Base-by-base conservation (phyloP, 1,140 invertebrate genomes). In the Tachypleus tridentatus region DNA sequence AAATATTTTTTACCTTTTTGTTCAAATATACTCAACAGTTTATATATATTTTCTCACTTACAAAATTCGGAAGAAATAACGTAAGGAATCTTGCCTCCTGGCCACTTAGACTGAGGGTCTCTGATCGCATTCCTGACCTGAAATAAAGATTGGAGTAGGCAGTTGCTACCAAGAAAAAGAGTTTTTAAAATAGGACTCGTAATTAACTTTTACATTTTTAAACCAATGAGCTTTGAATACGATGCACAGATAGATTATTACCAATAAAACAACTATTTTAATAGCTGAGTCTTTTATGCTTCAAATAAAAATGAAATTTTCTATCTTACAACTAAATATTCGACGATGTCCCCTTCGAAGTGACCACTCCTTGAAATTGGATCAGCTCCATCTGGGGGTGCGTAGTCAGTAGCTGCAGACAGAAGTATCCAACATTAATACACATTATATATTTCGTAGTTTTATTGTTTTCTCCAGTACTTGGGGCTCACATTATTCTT, bases 71-170 rank as follows among this genome's bases (percentile, higher is more conserved):
- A 62, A 5, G 75, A 72, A 57, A 79, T 77, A 9, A 75, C 69
- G 63, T 77, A 79, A n/a, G 78, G 78, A 56, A 79, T 70, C 6
- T 71, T 67, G 54, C 74, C 76, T 11, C 67, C 67, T 4, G 72
- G 69, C 77, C 77, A 78, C 9, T 71, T 71, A n/a, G 71, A 64
- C 6, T 59, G 61, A 11, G 62, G 66, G 56, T 70, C 64, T 8
- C 66, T 64, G 7, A 76, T 72, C 9, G 75, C 75, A 66, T 77
- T 77, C 50, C 72, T 61, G 8, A 53, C 64, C 66, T 67, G 9
- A 50, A 48, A 48, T 49, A 50, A 49, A 60, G 47, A 58, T 6
- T 1, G 10, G 10, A 58, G 47, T 8, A 58, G 3, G 10, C 6
- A 5, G 29, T 29, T 29, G 29, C 29, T 29, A 29, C 29, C 0